Percentiles rank a stretch among this genome's conserved stretches.
Evolutionary conservation across 1,140 invertebrate genomes (phyloP).

Genomic region (Aphelinus atriplicis): DNA sequence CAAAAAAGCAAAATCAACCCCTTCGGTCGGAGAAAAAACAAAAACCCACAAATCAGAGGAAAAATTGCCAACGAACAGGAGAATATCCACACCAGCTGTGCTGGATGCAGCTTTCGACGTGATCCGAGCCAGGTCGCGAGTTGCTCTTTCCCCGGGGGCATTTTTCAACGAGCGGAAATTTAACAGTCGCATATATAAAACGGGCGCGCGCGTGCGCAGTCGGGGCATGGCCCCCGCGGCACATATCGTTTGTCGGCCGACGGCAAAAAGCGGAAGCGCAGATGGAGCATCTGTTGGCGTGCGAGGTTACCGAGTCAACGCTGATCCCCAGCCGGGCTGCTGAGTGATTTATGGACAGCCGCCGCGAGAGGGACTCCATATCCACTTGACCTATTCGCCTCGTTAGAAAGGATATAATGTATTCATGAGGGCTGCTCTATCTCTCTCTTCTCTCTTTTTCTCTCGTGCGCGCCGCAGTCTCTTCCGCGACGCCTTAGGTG

Average conservation of each 20-base stretch:
- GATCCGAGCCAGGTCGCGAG: no score
- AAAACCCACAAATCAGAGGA: no score
- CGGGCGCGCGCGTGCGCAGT: slow-evolving; percentile 14
- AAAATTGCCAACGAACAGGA: no score
- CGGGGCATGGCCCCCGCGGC: slow-evolving; percentile 4
- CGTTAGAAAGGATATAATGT: slow-evolving; percentile 60
- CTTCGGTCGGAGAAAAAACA: no score
- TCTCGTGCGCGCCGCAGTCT: not conserved
- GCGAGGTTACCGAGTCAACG: slow-evolving; percentile 41
- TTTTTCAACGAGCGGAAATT: slow-evolving; percentile 28
- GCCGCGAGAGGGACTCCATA: slow-evolving; percentile 46
- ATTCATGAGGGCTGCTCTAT: slow-evolving; percentile 51
- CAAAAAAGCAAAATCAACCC: no score
- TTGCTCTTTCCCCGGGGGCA: not conserved
- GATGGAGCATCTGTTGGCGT: slow-evolving; percentile 38
- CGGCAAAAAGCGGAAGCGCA: slow-evolving; percentile 54
- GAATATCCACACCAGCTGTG: no score
- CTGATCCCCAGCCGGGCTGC: slow-evolving; percentile 45
- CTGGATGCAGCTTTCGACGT: no score
- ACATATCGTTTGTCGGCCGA: not conserved
- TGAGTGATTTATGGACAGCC: slow-evolving; percentile 59
- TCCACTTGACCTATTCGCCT: slow-evolving; percentile 62
- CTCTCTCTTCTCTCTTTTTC: not conserved
- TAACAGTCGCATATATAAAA: slow-evolving; percentile 42
- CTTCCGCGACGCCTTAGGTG: slow-evolving; percentile 21